phyloP scores from a whole-genome alignment of 2,888 invertebrate species.

The Scelioninae gen. 1 region DNA sequence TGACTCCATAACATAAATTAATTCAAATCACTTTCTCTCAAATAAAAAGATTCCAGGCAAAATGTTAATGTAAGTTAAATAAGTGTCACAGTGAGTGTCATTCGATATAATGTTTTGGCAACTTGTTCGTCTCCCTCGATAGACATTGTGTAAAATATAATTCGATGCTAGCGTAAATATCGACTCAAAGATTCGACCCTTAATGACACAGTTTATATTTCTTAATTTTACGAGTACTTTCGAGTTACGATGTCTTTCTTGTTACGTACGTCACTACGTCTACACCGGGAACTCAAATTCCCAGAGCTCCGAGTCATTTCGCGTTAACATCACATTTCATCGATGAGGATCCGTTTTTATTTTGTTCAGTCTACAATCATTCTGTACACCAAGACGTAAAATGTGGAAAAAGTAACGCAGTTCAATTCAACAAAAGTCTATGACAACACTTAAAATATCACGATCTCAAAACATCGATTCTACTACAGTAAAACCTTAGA shows the following conservation, averaged over 20 bases:
- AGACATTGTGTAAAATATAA: conserved; percentile 65
- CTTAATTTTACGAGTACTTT: conserved; percentile 62
- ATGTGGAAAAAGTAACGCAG: conserved; percentile 46
- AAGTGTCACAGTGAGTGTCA: conserved; percentile 65
- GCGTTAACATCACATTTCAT: conserved; percentile 62
- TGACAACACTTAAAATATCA: conserved; percentile 61
- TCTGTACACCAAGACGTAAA: conserved; percentile 62
- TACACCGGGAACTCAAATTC: too few species aligned
- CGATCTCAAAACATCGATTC: conserved; percentile 58
- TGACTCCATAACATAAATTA: conserved; percentile 67
- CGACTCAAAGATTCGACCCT: conserved; percentile 57
- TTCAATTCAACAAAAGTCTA: conserved; percentile 38
- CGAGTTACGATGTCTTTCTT: conserved; percentile 42
- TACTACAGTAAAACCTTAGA: conserved; percentile 66
- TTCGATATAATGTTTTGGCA: conserved; percentile 65
- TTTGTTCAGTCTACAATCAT: conserved; percentile 69
- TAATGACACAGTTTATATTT: conserved; percentile 53
- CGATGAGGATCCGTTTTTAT: conserved; percentile 57
- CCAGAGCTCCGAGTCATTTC: too few species aligned
- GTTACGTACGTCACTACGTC: conserved; percentile 34
- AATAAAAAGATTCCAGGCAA: conserved; percentile 64
- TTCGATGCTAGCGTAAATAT: conserved; percentile 67
- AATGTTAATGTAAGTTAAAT: conserved; percentile 69
- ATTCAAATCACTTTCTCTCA: conserved; percentile 67
- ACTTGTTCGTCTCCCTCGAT: conserved; percentile 60